Evolutionary conservation across 2,113 vertebrate genomes (phyloP).

Genomic region (Anseranas semipalmata): DNA sequence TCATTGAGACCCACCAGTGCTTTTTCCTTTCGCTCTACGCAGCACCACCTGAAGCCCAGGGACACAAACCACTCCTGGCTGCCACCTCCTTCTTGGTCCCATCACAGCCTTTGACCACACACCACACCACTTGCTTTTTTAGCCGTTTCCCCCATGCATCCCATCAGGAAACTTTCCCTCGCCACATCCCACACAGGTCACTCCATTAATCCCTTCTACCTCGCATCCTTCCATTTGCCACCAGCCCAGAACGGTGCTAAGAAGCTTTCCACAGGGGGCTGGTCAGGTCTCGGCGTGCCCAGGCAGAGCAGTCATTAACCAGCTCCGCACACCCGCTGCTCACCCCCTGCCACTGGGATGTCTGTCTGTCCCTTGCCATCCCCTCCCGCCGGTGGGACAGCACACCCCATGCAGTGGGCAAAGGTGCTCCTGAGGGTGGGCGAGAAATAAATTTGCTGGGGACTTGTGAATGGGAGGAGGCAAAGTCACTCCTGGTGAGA

Average conservation of each 20-base stretch:
- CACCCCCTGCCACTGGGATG: no score
- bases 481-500: neutral
- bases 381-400: neutral
- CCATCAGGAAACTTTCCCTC: neutral
- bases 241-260: neutral
- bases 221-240: neutral
- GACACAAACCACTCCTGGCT: neutral
- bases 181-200: rapidly evolving
- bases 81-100: neutral
- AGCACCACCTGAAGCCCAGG: neutral
- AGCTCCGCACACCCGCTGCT: neutral
- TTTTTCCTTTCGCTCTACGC: neutral
- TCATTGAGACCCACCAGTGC: neutral
- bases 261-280: neutral
- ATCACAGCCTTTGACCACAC: neutral
- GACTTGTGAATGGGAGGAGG: neutral
- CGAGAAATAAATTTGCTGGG: neutral
- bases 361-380: neutral
- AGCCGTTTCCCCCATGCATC: neutral
- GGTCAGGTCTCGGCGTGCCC: neutral
- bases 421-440: neutral
- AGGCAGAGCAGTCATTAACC: neutral
- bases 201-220: neutral
- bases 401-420: neutral
- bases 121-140: neutral